Evolutionary conservation across 2,797 vertebrate species (phyloP).

Genomic region (Morelia viridis): DNA sequence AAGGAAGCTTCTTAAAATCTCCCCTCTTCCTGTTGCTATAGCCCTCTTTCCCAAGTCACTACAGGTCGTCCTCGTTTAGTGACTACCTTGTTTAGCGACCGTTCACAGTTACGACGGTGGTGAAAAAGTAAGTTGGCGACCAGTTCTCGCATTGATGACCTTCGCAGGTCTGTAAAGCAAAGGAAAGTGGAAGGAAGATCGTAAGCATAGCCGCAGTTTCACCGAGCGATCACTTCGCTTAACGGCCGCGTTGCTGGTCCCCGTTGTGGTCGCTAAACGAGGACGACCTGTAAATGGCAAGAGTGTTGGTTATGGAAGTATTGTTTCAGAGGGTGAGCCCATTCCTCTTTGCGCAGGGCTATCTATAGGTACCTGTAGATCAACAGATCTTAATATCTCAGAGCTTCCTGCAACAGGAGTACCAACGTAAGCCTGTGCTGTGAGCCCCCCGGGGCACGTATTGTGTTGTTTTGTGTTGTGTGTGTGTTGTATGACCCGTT

Average conservation of each 20-base stretch:
- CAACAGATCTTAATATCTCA: not conserved
- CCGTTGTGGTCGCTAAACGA: not conserved
- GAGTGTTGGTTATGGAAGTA: no score
- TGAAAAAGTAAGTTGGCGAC: not conserved
- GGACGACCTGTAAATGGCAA: not conserved
- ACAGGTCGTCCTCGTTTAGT: not conserved
- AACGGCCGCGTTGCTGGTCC: not conserved
- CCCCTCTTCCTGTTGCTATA: fast-evolving
- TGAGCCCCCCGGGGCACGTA: not conserved
- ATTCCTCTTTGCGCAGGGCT: no score
- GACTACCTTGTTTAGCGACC: not conserved
- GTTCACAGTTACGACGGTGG: fast-evolving
- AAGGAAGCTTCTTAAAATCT: no score
- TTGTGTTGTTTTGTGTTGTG: not conserved
- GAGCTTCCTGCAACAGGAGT: not conserved
- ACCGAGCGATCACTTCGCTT: not conserved
- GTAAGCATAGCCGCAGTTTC: not conserved
- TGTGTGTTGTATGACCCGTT: not conserved
- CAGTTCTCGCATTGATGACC: not conserved
- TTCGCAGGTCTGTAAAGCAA: not conserved
- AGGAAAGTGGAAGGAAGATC: not conserved
- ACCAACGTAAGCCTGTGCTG: not conserved
- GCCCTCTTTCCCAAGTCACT: not conserved
- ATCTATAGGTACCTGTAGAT: not conserved
- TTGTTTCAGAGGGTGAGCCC: not conserved